Evolutionary conservation across 1,140 invertebrate genomes (phyloP).

Genomic region (Capitella teleta): DNA sequence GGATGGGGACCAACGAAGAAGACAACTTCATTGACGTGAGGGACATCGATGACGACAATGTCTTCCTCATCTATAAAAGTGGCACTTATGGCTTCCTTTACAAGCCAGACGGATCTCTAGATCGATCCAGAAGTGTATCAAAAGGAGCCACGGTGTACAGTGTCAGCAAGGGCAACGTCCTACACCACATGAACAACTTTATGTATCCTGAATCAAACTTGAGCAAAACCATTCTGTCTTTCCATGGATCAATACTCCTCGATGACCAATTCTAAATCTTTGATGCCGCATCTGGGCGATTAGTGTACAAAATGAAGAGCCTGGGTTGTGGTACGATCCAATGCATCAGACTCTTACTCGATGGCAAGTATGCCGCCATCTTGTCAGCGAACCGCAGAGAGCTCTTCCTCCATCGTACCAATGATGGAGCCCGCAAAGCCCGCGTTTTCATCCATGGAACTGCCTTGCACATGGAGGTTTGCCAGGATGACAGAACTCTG

Average conservation of each 20-base stretch:
- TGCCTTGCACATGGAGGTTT: constrained; percentile 21
- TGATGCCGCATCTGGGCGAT: constrained; percentile 6
- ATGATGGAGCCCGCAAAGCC: constrained; percentile 19
- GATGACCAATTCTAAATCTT: constrained; percentile 20
- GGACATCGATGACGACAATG: constrained; percentile 12
- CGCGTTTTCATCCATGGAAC: constrained; percentile 24
- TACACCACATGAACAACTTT: constrained; percentile 19
- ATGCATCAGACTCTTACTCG: constrained; percentile 9
- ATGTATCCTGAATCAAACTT: constrained; percentile 16
- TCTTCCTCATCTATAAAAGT: constrained; percentile 24
- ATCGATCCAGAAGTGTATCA: constrained; percentile 13
- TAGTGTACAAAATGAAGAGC: neutral
- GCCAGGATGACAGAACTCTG: constrained; percentile 31
- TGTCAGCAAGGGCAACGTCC: constrained; percentile 14
- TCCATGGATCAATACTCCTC: constrained; percentile 11
- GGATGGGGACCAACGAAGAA: constrained; percentile 12
- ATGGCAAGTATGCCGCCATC: constrained; percentile 23
- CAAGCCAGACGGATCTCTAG: constrained; percentile 16
- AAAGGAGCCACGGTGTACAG: constrained; percentile 27
- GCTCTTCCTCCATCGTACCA: constrained; percentile 18
- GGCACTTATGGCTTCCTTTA: constrained; percentile 14
- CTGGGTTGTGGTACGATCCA: neutral
- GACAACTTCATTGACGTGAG: constrained; percentile 19
- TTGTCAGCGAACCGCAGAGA: constrained; percentile 15
- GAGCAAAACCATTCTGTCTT: constrained; percentile 14